A percentile compares a stretch with the other conserved stretches of the same genome.
These are phyloP conservation scores for Colistium nudipinnis DNA, from an alignment of 2,113 vertebrate genomes.

Conservation along the genomic window DNA sequence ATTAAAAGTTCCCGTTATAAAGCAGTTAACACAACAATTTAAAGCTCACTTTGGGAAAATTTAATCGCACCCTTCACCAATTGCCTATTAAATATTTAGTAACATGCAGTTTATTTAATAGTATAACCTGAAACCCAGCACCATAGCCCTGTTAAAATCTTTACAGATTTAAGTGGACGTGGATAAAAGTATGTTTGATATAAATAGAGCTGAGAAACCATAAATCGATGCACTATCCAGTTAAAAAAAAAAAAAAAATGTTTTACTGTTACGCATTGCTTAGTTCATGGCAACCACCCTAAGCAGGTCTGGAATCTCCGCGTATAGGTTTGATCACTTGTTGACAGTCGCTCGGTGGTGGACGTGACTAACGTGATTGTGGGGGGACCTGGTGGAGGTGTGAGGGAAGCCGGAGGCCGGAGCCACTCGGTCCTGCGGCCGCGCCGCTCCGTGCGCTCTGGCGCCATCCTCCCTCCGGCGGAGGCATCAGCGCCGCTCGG, in stretches of 20 bases:
- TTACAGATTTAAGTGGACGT: too few species aligned
- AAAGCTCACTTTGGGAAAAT: background rate
- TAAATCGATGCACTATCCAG: too few species aligned
- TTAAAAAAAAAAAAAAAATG: too few species aligned
- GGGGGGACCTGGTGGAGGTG: slow-evolving; percentile 35
- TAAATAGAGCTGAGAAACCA: too few species aligned
- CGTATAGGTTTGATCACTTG: too few species aligned
- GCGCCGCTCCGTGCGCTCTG: slow-evolving; percentile 63
- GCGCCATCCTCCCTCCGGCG: slow-evolving; percentile 73
- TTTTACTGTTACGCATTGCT: too few species aligned
- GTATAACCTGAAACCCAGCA: background rate
- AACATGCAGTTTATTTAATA: background rate
- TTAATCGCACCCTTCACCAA: background rate
- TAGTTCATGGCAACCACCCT: too few species aligned
- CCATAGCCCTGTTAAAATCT: too few species aligned
- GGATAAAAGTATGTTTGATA: too few species aligned
- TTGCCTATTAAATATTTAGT: background rate
- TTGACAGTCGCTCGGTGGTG: slow-evolving; percentile 5
- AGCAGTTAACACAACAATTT: background rate
- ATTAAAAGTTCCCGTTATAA: background rate
- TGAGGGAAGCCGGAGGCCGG: slow-evolving; percentile 31
- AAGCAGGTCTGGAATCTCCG: too few species aligned
- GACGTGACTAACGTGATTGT: slow-evolving; percentile 29
- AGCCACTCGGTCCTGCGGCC: slow-evolving; percentile 19
- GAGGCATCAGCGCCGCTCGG: slow-evolving; percentile 51